These are phyloP conservation scores for Emydoidea blandingii DNA, from an alignment of 2,797 vertebrate genomes.

Conservation along the genomic window DNA sequence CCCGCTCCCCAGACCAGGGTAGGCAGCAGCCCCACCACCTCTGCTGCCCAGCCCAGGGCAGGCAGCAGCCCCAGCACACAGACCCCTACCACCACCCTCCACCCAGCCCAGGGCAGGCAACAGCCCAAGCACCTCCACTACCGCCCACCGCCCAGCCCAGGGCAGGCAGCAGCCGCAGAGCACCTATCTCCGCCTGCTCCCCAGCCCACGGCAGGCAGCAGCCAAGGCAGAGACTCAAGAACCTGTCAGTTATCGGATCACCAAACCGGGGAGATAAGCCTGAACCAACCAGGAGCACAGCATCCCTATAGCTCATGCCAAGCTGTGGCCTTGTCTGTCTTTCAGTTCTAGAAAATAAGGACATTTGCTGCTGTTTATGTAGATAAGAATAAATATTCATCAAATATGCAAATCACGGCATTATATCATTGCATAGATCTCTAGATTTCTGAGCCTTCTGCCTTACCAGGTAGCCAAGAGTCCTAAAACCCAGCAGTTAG, in stretches of 20 bases:
- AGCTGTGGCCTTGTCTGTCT: not conserved
- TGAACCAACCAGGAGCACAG: not conserved
- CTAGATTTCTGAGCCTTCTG: not conserved
- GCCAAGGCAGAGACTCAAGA: not conserved
- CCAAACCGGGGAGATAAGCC: not conserved
- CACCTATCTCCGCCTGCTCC: no score
- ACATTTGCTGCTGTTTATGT: not conserved
- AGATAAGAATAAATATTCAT: not conserved
- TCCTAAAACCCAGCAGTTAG: not conserved
- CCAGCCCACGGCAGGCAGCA: not conserved
- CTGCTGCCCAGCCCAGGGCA: no score
- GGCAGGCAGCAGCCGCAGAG: not conserved
- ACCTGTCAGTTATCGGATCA: not conserved
- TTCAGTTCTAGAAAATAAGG: not conserved
- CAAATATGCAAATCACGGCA: not conserved
- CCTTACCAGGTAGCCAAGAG: not conserved
- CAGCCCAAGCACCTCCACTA: slow-evolving; percentile 62
- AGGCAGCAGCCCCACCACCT: not conserved
- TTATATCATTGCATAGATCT: not conserved
- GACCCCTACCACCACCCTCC: not conserved
- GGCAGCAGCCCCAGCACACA: not conserved
- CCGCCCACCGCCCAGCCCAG: slow-evolving; percentile 46
- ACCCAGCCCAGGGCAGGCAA: not conserved
- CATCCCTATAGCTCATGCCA: not conserved
- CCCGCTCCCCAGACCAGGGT: no score